Conservation (phyloP, 64 coral and sea anemone species). For the Pachyseris speciosa region DNA sequence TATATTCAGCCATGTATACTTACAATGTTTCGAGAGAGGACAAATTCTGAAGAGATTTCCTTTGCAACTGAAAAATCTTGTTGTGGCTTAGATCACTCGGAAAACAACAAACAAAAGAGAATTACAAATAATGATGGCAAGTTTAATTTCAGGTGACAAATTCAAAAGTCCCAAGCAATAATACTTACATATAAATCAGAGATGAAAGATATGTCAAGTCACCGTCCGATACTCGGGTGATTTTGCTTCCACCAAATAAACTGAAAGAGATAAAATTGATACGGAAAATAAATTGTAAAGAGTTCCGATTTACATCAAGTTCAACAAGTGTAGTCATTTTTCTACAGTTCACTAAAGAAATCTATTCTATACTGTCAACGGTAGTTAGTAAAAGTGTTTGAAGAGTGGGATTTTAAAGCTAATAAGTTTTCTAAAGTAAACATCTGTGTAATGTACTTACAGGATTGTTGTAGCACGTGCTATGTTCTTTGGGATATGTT, state of each 20-base stretch:
- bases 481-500: neutral
- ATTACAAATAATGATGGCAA: too few species aligned
- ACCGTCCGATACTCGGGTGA: neutral
- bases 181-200: slow-evolving; percentile 10
- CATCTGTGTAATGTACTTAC: neutral
- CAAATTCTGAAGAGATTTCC: neutral
- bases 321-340: too few species aligned
- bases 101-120: neutral
- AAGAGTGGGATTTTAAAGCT: too few species aligned
- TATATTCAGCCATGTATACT: neutral
- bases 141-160: neutral
- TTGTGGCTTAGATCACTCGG: slow-evolving; percentile 1
- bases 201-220: neutral
- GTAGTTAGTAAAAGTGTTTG: too few species aligned
- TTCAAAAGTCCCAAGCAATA: neutral
- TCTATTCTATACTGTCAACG: too few species aligned
- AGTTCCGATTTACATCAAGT: too few species aligned
- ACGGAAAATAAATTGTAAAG: too few species aligned
- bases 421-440: neutral
- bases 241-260: slow-evolving; percentile 23
- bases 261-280: neutral
- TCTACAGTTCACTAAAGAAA: too few species aligned
- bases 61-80: neutral
- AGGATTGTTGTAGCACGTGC: neutral
- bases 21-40: neutral